These are phyloP conservation scores for Amblyjoppa proteus DNA, from an alignment of 2,888 invertebrate genomes.

Conservation along the genomic window DNA sequence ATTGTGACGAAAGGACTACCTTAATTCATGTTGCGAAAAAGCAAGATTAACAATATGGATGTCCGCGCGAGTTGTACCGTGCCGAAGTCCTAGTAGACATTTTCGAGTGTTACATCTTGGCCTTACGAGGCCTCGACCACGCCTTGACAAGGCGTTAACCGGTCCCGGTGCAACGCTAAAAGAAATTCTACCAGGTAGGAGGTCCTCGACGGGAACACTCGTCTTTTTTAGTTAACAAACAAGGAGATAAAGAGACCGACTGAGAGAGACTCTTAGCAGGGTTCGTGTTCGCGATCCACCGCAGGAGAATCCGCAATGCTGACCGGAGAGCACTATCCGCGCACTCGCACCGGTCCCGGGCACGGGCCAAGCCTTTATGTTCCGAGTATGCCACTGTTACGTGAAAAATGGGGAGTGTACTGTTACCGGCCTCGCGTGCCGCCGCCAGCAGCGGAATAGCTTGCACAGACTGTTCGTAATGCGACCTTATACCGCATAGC, in stretches of 20 bases:
- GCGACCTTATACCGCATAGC: not conserved
- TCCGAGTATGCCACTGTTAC: slow-evolving; percentile 70
- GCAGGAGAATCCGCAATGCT: slow-evolving; percentile 26
- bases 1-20: too few species aligned
- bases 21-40: too few species aligned
- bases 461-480: slow-evolving; percentile 52
- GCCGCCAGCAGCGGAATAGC: slow-evolving; percentile 61
- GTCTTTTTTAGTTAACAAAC: not conserved
- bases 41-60: too few species aligned
- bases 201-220: not conserved
- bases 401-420: slow-evolving; percentile 68
- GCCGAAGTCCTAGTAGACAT: not conserved
- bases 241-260: slow-evolving; percentile 44
- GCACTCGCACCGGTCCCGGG: slow-evolving; percentile 45
- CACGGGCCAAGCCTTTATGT: slow-evolving; percentile 69
- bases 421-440: slow-evolving; percentile 68
- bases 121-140: too few species aligned
- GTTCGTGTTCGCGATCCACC: slow-evolving; percentile 16
- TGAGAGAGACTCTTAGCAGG: slow-evolving; percentile 20
- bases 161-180: not conserved
- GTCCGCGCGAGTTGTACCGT: too few species aligned
- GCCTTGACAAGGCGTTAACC: not conserved
- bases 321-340: slow-evolving; percentile 21
- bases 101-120: not conserved
- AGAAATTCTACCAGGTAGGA: not conserved